phyloP scores from a whole-genome alignment of 2,888 invertebrate genomes.

The Pandemis corylana region DNA sequence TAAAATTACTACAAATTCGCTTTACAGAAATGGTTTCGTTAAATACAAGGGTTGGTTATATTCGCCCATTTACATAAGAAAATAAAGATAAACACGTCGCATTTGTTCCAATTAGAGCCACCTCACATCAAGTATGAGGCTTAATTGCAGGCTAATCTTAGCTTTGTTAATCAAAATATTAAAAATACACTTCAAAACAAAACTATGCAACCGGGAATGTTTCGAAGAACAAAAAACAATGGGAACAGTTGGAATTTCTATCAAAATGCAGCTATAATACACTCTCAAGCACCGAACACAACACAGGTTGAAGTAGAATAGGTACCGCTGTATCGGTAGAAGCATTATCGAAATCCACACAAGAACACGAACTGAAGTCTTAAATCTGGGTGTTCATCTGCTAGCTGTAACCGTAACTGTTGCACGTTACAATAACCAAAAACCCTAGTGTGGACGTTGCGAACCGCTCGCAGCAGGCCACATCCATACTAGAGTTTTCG shows the following conservation, averaged over 20 bases:
- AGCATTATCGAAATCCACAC: slow-evolving; percentile 50
- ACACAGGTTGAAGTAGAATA: slow-evolving; percentile 38
- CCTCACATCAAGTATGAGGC: not conserved
- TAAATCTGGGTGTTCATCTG: too few species aligned
- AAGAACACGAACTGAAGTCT: slow-evolving; percentile 32
- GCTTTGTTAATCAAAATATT: slow-evolving; percentile 8
- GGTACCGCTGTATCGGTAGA: slow-evolving; percentile 39
- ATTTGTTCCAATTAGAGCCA: not conserved
- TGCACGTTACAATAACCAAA: too few species aligned
- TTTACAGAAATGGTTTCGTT: too few species aligned
- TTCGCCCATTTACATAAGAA: too few species aligned
- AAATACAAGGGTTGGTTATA: too few species aligned
- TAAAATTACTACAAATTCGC: too few species aligned
- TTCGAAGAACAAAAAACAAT: slow-evolving; percentile 19
- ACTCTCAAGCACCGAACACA: slow-evolving; percentile 45
- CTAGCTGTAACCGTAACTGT: too few species aligned
- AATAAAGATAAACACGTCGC: not conserved
- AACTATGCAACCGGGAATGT: slow-evolving; percentile 34
- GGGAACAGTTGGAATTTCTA: slow-evolving; percentile 21
- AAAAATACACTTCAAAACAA: slow-evolving; percentile 18
- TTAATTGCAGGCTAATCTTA: slow-evolving; percentile 8
- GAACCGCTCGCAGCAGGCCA: too few species aligned
- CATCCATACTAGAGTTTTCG: too few species aligned
- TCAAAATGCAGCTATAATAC: slow-evolving; percentile 42
- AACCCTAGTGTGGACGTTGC: too few species aligned